Conservation (phyloP, 2,888 invertebrate species). For the Cremastinae sp. region DNA sequence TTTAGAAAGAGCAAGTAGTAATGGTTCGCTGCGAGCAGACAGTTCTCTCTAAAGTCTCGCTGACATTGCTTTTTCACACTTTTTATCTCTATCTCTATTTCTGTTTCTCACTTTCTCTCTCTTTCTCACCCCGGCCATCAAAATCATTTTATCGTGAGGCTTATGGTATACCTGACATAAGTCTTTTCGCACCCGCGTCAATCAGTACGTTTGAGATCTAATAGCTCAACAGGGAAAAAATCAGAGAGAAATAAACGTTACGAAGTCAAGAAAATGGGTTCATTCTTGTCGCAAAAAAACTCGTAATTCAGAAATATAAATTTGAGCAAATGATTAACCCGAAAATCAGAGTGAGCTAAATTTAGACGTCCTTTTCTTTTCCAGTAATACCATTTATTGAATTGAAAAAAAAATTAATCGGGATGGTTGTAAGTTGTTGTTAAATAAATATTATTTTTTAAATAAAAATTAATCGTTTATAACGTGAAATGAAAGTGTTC, state of each 20-base stretch:
- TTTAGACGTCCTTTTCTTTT: too few relatives aligned
- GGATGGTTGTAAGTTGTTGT: too few relatives aligned
- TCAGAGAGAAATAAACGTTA: slow-evolving; percentile 3
- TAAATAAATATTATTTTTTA: too few relatives aligned
- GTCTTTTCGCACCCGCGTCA: slow-evolving; percentile 37
- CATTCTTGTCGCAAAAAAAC: slow-evolving; percentile 1
- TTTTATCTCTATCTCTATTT: neutral
- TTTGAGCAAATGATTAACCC: neutral
- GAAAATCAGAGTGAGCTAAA: too few relatives aligned
- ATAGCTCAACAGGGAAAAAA: slow-evolving; percentile 2
- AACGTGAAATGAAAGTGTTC: too few relatives aligned
- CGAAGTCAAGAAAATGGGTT: slow-evolving; percentile 13
- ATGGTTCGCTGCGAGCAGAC: slow-evolving; percentile 43
- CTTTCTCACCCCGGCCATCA: neutral
- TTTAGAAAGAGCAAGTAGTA: slow-evolving; percentile 53
- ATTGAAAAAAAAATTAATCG: too few relatives aligned
- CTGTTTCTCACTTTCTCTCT: slow-evolving; percentile 11
- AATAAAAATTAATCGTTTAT: too few relatives aligned
- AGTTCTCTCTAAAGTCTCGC: slow-evolving; percentile 22
- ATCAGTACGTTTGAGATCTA: neutral
- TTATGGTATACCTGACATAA: slow-evolving; percentile 12
- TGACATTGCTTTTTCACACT: slow-evolving; percentile 10
- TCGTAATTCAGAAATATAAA: neutral
- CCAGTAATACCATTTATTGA: too few relatives aligned
- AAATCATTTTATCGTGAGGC: neutral